Evolutionary conservation across 2,113 vertebrate genomes (phyloP), one percentile per base, ranked within the genome.

Genomic region (Lampris megalopsis): DNA sequence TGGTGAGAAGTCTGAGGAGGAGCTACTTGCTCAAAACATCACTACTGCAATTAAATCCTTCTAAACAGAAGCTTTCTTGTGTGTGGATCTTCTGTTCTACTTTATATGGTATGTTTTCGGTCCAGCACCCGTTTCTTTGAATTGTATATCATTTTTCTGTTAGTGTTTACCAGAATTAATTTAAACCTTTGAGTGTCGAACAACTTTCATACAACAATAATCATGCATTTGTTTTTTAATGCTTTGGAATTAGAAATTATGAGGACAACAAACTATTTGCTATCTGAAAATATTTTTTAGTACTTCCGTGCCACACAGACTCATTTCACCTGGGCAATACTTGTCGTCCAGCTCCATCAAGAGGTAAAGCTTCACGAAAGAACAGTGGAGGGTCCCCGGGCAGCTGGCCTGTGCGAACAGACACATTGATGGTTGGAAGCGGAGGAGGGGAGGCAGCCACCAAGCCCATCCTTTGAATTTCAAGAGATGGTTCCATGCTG

Each of bases 281-380:
- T 10, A 4, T 9, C 8, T 38, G 24, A 24, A 53, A 3, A 38
- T 6, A 38, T 59, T 63, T 41, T 59, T 8, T 62, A 3, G 9
- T 68, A 10, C 60, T 9, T 36, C 40, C 37, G 37, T 41, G 13
- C 7, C 4, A 2, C 5, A 45, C 11, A n/a, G 35, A 24, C 37
- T 77, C 7, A 47, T 3, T 92, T 87, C 80, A 98, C 97, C 95
- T 97, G 54, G 94, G 87, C 9, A 92, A 68, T 49, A 93, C 88
- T 73, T 88, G 80, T 35, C 88, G 70, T 9, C 94, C 91, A 0
- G 91, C 40, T 45, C 53, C 86, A 65, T 88, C 93, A 35, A 93
- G 67, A 0, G 95, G 93, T 3, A 96, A 66, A 24, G 92, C 95
- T 88, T 99, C 97, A 63, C 97, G 90, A 89, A 97, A 99, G 87